These are phyloP conservation scores for Microcebus griseorufus DNA, from an alignment of 2,113 vertebrate species.

Conservation along the genomic window DNA sequence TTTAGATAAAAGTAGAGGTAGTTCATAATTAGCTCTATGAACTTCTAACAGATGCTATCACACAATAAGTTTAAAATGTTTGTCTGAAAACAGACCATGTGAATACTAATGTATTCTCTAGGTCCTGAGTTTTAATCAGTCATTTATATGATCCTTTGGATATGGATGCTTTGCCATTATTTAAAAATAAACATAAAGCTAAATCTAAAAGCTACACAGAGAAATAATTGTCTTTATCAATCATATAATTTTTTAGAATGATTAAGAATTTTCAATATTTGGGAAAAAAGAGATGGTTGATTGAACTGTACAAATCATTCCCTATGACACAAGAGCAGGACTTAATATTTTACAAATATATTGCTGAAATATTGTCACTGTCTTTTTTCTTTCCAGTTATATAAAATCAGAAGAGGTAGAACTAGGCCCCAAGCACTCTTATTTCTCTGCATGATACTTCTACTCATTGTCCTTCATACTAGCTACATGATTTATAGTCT, in stretches of 20 bases:
- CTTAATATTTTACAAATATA: background rate
- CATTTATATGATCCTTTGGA: background rate
- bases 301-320: background rate
- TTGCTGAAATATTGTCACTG: background rate
- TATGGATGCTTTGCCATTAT: background rate
- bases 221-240: background rate
- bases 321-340: background rate
- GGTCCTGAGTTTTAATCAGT: background rate
- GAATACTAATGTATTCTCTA: background rate
- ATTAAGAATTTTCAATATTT: slow-evolving; percentile 17
- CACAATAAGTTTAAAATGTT: background rate
- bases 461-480: slow-evolving; percentile 97
- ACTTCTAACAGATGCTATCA: background rate
- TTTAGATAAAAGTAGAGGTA: background rate
- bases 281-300: background rate
- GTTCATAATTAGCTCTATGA: background rate
- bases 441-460: slow-evolving; percentile 98
- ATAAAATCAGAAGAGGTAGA: slow-evolving; percentile 95
- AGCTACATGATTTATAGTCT: slow-evolving; percentile 99
- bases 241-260: slow-evolving; percentile 25
- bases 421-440: slow-evolving; percentile 97
- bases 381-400: slow-evolving; percentile 87
- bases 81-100: background rate
- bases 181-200: background rate
- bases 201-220: background rate